Percentiles rank a stretch among this genome's conserved stretches.
Evolutionary conservation across 2,113 vertebrate genomes (phyloP).

Genomic region (Entelurus aequoreus): DNA sequence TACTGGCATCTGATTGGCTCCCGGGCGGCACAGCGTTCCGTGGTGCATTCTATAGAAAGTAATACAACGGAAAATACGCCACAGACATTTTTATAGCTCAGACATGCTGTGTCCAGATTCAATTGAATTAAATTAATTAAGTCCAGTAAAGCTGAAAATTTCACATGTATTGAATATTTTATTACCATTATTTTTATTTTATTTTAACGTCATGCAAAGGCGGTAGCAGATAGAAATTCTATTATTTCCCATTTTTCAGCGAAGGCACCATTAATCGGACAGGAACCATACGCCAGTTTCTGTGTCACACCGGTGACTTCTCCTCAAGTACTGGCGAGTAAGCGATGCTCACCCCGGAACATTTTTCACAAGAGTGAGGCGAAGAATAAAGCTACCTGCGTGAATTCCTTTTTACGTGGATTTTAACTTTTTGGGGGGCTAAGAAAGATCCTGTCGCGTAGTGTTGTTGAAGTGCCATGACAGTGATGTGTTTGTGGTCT

Average conservation of each 20-base stretch:
- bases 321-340: conserved; percentile 14
- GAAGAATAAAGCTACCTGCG: conserved; percentile 35
- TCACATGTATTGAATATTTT: background rate
- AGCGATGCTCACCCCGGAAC: conserved; percentile 14
- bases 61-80: background rate
- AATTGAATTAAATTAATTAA: no score
- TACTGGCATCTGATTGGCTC: conserved; percentile 44
- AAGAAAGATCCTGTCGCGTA: background rate
- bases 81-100: background rate
- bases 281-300: background rate
- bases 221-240: background rate
- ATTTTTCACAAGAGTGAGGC: conserved; percentile 34
- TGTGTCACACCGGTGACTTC: background rate
- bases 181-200: background rate
- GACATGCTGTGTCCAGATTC: no score
- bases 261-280: conserved; percentile 37
- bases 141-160: no score
- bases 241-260: background rate
- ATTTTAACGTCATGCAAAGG: background rate
- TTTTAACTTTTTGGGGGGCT: background rate
- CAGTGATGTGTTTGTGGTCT: conserved; percentile 26
- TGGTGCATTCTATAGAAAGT: conserved; percentile 29
- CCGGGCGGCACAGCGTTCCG: background rate
- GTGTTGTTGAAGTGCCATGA: conserved; percentile 27
- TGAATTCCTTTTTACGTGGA: conserved; percentile 5